A percentile compares a stretch with the other conserved stretches of the same genome.
Conservation (phyloP, 2,797 vertebrate species). For the Aldrovandia affinis region DNA sequence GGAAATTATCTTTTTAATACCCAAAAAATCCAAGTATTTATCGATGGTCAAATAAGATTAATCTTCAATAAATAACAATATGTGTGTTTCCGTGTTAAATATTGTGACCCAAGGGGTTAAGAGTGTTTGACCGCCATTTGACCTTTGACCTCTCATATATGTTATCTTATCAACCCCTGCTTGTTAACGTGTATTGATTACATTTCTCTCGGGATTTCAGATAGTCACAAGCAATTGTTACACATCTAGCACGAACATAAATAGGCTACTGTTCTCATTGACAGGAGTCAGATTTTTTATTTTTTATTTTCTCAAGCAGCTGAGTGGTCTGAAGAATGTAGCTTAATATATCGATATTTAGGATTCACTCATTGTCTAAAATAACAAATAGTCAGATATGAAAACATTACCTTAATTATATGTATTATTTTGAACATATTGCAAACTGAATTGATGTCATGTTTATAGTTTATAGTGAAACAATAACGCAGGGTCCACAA, state of each 20-base stretch:
- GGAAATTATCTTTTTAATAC: neutral
- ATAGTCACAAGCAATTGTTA: slow-evolving; percentile 72
- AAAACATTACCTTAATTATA: too few relatives aligned
- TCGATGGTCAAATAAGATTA: neutral
- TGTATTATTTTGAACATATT: neutral
- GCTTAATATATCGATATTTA: neutral
- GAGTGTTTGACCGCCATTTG: slow-evolving; percentile 91
- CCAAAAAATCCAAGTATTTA: neutral
- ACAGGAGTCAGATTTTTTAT: neutral
- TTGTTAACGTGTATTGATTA: slow-evolving; percentile 87
- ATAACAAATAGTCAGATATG: too few relatives aligned
- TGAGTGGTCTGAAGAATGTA: neutral
- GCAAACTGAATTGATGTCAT: neutral
- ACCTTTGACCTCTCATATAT: slow-evolving; percentile 91
- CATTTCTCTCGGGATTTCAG: slow-evolving; percentile 79
- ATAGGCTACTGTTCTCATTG: slow-evolving; percentile 59
- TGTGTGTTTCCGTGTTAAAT: slow-evolving; percentile 79
- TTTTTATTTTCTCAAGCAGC: neutral
- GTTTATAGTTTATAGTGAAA: too few relatives aligned
- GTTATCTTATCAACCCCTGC: slow-evolving; percentile 87
- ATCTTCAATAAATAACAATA: slow-evolving; percentile 69
- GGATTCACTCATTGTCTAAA: neutral
- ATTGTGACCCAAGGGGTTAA: slow-evolving; percentile 92
- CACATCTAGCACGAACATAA: slow-evolving; percentile 73
- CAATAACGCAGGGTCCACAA: neutral